Evolutionary conservation across 2,113 vertebrate genomes (phyloP).

Genomic region (Epinephelus moara): DNA sequence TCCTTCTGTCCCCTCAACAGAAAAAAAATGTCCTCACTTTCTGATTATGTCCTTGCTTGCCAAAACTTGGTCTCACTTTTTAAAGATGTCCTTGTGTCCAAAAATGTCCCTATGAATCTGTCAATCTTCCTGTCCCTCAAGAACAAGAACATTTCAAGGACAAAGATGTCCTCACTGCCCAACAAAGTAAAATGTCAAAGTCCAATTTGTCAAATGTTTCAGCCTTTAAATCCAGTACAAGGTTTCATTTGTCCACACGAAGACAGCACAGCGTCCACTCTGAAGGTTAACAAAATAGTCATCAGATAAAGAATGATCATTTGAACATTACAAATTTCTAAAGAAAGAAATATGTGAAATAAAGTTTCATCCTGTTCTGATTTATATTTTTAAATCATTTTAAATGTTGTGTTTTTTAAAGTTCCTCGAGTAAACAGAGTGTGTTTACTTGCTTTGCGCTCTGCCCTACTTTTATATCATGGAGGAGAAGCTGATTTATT

Average conservation of each 20-base stretch:
- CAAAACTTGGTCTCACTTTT: neutral
- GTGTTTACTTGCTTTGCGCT: conserved; percentile 26
- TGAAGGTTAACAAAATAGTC: conserved; percentile 2
- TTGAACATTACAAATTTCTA: neutral
- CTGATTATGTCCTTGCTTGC: too few relatives aligned
- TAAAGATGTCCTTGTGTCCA: neutral
- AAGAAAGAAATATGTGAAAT: neutral
- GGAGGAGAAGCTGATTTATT: conserved; percentile 29
- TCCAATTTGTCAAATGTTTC: too few relatives aligned
- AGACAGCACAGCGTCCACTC: too few relatives aligned
- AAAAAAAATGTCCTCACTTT: too few relatives aligned
- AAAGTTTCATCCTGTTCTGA: neutral
- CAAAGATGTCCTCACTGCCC: neutral
- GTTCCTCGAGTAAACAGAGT: conserved; percentile 17
- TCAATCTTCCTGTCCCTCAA: too few relatives aligned
- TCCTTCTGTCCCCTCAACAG: too few relatives aligned
- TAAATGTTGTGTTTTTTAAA: neutral
- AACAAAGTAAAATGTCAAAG: neutral
- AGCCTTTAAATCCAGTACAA: too few relatives aligned
- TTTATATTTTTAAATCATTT: conserved; percentile 1
- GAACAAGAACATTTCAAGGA: neutral
- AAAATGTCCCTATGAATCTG: neutral
- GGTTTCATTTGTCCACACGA: too few relatives aligned
- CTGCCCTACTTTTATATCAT: conserved; percentile 42
- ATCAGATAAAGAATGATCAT: neutral